Conservation (phyloP, 2,797 vertebrate species). For the Craterocephalus amniculus region DNA sequence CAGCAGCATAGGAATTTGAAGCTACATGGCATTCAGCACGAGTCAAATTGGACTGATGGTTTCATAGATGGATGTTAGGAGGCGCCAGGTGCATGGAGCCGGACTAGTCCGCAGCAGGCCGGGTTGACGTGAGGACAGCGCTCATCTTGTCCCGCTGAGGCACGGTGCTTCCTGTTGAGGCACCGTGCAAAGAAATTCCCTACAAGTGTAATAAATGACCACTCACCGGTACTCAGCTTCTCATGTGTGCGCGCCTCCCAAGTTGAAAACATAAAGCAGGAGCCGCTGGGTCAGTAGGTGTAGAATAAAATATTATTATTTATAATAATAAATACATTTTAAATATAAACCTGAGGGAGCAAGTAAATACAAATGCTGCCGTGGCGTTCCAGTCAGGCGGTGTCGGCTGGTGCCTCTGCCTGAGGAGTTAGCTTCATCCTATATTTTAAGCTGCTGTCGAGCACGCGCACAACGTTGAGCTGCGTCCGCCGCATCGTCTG, state of each 20-base stretch:
- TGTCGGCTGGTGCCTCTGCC: slow-evolving; percentile 19
- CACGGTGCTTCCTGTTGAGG: too few species aligned
- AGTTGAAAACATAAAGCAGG: slow-evolving; percentile 17
- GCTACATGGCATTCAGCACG: background rate
- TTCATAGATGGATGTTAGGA: too few species aligned
- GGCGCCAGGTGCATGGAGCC: too few species aligned
- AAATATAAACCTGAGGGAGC: slow-evolving; percentile 2
- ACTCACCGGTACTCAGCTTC: background rate
- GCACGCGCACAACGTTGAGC: slow-evolving; percentile 32
- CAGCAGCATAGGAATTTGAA: background rate
- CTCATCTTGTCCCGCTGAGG: slow-evolving; percentile 47
- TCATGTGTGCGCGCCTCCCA: background rate
- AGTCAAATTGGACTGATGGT: background rate
- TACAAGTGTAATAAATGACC: too few species aligned
- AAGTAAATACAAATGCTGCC: slow-evolving; percentile 8
- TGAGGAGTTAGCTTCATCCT: slow-evolving; percentile 8
- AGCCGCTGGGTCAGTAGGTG: slow-evolving; percentile 21
- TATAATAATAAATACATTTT: background rate
- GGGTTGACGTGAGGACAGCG: slow-evolving; percentile 76
- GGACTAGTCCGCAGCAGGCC: background rate
- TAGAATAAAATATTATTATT: background rate
- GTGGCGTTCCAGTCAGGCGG: slow-evolving; percentile 21
- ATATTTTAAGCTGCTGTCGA: slow-evolving; percentile 39
- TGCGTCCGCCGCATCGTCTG: slow-evolving; percentile 41
- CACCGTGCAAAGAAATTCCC: too few species aligned